Conservation (phyloP, 2,113 vertebrate genomes). For the Oophaga pumilio region DNA sequence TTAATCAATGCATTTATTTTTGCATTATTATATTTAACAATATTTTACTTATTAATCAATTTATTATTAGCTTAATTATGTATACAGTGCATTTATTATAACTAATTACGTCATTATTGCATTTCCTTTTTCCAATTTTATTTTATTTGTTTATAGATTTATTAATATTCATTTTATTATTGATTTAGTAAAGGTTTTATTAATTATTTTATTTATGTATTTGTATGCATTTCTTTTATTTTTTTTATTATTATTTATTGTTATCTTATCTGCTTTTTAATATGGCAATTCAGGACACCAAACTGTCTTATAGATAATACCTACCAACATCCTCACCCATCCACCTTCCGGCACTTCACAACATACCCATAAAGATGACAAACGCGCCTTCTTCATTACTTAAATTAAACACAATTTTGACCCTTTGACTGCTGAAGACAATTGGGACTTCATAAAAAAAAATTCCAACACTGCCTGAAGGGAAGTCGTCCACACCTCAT, state of each 20-base stretch:
- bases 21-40: no score
- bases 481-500: not conserved
- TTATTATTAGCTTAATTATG: no score
- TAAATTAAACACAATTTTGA: conserved; percentile 6
- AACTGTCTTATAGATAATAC: not conserved
- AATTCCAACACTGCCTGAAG: not conserved
- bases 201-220: not conserved
- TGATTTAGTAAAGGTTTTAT: no score
- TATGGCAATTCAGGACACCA: not conserved
- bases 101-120: no score
- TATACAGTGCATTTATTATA: no score
- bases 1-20: no score
- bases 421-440: conserved; percentile 26
- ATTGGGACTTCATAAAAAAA: conserved; percentile 29
- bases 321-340: not conserved
- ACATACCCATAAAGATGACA: not conserved
- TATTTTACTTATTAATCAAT: no score
- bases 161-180: no score
- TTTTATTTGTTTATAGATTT: no score
- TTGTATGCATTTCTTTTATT: not conserved
- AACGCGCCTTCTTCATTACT: not conserved
- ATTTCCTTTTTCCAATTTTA: no score
- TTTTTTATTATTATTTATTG: not conserved
- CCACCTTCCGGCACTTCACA: not conserved
- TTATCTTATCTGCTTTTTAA: not conserved